A percentile compares a stretch with the other conserved stretches of the same genome.
Evolutionary conservation across 2,888 invertebrate species (phyloP).

Genomic region (Hirtodrosophila duncani): DNA sequence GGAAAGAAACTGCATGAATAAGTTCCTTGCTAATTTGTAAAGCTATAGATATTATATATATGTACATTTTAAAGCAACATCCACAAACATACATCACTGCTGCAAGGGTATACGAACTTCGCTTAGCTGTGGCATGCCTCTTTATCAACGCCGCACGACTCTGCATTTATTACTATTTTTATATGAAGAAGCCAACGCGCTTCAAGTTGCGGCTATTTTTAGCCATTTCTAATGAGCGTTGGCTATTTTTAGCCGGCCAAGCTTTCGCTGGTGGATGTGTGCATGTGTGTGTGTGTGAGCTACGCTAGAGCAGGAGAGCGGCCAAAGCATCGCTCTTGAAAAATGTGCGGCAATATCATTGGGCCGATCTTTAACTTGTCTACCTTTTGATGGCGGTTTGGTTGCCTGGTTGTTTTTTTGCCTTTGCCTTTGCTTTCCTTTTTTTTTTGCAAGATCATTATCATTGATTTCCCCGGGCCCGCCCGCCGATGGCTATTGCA

Average conservation of each 20-base stretch:
- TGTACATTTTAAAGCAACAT: no score
- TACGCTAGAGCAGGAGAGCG: conserved; percentile 5
- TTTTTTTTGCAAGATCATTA: conserved; percentile 64
- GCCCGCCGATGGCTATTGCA: conserved; percentile 47
- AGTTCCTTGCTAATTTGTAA: no score
- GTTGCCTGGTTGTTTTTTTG: conserved; percentile 13
- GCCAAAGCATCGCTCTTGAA: conserved; percentile 5
- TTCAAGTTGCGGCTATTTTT: conserved; percentile 60
- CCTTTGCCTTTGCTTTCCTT: conserved; percentile 8
- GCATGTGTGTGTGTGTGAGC: no score
- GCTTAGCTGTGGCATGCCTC: no score
- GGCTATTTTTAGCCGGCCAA: conserved; percentile 62
- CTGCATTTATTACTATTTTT: conserved; percentile 6
- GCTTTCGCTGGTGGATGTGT: conserved; percentile 36
- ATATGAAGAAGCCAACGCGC: conserved; percentile 23
- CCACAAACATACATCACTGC: no score
- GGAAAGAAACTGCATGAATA: no score
- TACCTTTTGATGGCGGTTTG: conserved; percentile 5
- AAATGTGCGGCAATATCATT: conserved; percentile 21
- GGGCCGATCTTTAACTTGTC: conserved; percentile 31
- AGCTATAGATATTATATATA: no score
- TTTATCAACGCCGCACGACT: no score
- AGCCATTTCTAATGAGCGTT: conserved; percentile 68
- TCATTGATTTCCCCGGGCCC: conserved; percentile 43
- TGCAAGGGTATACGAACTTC: no score